Evolutionary conservation across 92 coral and sea anemone species (phyloP), one percentile per base, ranked within the genome.

Genomic region (Porites lobata): DNA sequence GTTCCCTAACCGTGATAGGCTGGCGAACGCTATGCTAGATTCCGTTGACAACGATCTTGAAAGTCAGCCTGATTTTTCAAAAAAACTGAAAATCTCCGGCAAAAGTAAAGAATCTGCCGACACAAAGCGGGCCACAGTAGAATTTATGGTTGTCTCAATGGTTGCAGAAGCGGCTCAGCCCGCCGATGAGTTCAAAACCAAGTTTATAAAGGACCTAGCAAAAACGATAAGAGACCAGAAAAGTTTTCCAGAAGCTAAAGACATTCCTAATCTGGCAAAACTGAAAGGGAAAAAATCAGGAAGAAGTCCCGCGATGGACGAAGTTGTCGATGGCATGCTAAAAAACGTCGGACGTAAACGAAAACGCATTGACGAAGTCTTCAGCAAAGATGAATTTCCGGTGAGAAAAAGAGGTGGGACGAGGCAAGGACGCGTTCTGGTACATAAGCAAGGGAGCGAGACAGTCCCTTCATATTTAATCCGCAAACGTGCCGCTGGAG

Each of bases 81-180:
- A 9, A 5, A 17, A 69, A 22, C 18, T 32, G 1, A 50, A 8
- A 21, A 14, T 50, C 54, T 22, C 17, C 2, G 62, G 7, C 47
- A 8, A 69, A 4, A 17, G 19, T 17, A 9, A 24, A 20, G 26
- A 52, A 43, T n/a, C 94, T 10, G 47, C 83, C 1, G 85, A 91
- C 9, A 70, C 74, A 15, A 66, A 17, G 19, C 84, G 94, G 9
- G 89, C 84, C 20, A 47, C 94, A 0, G 86, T 87, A 65, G 94
- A 91, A 69, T 87, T 91, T 62, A 20, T 91, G 84, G 65, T 54
- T 24, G 63, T 83, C 6, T 26, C 94, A 10, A 87, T 91, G 94
- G 47, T 91, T 65, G 94, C 91, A 20, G 91, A 91, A 54, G 94
- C 94, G 8, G 94, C 94, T 4, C 88, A 64, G 59, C 88, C 91